phyloP scores from a whole-genome alignment of 2,888 invertebrate species.

The Tanypteryx hageni region DNA sequence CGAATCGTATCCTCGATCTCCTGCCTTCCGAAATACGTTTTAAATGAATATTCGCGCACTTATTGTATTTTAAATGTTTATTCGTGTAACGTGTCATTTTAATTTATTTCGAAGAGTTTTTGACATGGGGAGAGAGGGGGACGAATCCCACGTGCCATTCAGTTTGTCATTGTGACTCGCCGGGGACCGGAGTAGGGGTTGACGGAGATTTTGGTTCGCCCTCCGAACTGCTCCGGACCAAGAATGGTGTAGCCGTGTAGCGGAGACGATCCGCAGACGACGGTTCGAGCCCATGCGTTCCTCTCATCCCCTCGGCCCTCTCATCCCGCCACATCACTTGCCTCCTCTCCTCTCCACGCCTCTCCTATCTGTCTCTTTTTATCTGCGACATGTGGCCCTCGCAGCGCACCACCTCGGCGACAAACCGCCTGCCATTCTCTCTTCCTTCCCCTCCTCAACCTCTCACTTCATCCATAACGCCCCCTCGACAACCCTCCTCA shows the following conservation, averaged over 20 bases:
- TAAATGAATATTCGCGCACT: too few relatives aligned
- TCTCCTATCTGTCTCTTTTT: conserved; percentile 44
- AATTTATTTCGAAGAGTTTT: too few relatives aligned
- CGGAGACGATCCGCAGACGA: too few relatives aligned
- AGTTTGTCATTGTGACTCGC: not conserved
- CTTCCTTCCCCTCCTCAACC: not conserved
- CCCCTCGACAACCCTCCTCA: not conserved
- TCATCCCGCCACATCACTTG: not conserved
- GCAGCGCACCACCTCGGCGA: not conserved
- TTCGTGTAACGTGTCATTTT: too few relatives aligned
- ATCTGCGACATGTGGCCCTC: conserved; percentile 58
- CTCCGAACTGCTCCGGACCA: not conserved
- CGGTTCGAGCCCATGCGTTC: too few relatives aligned
- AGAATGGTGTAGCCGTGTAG: not conserved
- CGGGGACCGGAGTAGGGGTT: not conserved
- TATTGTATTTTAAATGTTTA: too few relatives aligned
- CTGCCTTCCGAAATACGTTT: too few relatives aligned
- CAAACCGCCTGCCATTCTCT: not conserved
- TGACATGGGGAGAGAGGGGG: not conserved
- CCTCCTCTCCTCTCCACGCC: not conserved
- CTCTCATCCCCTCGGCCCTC: not conserved
- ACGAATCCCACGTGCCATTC: not conserved
- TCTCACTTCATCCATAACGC: not conserved
- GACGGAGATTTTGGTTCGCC: not conserved
- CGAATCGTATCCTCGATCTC: too few relatives aligned